A percentile compares a stretch with the other conserved stretches of the same genome.
Evolutionary conservation across 2,888 invertebrate genomes (phyloP).

Genomic region (Aporophyla lueneburgensis): DNA sequence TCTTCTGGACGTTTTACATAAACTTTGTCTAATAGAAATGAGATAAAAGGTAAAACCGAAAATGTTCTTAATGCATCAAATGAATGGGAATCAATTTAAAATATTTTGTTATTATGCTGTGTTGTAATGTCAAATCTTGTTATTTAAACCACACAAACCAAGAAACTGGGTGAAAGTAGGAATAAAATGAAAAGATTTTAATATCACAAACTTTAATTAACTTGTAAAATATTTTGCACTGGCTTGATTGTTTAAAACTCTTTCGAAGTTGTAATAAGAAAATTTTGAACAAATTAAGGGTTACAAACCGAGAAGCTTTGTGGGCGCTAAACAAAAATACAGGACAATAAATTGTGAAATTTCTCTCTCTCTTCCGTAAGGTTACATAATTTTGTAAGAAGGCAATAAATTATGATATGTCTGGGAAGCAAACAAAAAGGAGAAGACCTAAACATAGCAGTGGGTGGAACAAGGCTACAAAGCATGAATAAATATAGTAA

Average conservation of each 20-base stretch:
- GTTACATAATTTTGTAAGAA: background rate
- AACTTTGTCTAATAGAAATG: background rate
- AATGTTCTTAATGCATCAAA: background rate
- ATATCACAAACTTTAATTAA: constrained; percentile 72
- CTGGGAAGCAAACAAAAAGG: background rate
- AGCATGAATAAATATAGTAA: background rate
- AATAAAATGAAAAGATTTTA: constrained; percentile 66
- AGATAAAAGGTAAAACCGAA: background rate
- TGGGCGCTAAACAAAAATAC: background rate
- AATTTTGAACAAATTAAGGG: constrained; percentile 20
- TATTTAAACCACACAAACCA: constrained; percentile 47
- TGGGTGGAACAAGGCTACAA: background rate
- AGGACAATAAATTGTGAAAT: background rate
- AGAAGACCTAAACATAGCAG: background rate
- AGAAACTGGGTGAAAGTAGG: constrained; percentile 56
- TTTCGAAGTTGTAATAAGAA: constrained; percentile 26
- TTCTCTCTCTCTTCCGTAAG: background rate
- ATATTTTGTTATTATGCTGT: too few relatives aligned
- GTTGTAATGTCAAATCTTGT: constrained; percentile 30
- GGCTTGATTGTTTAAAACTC: constrained; percentile 44
- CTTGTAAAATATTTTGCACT: constrained; percentile 59
- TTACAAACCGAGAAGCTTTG: constrained; percentile 8
- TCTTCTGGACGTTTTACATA: too few relatives aligned
- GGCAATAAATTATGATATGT: background rate
- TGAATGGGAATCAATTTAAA: background rate